phyloP scores from a whole-genome alignment of 2,888 invertebrate genomes.

The Leptinotarsa peninsularis region DNA sequence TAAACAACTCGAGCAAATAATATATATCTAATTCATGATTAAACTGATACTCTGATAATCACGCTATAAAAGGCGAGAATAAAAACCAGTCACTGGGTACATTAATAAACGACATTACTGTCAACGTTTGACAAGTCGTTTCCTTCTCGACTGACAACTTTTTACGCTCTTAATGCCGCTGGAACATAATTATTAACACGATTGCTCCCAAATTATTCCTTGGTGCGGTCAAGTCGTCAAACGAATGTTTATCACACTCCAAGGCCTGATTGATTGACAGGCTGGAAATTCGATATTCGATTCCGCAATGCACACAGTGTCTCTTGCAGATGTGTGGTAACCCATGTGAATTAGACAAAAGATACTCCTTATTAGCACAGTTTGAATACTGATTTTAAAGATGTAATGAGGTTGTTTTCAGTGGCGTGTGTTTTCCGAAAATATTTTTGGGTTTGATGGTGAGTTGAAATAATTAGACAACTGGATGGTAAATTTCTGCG shows the following conservation, averaged over 20 bases:
- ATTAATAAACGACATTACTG: slow-evolving; percentile 18
- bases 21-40: slow-evolving; percentile 3
- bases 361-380: background rate
- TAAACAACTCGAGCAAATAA: background rate
- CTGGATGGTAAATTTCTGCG: too few relatives aligned
- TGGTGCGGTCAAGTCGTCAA: slow-evolving; percentile 19
- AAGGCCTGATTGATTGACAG: slow-evolving; percentile 26
- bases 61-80: slow-evolving; percentile 7
- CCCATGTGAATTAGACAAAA: background rate
- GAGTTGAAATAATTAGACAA: too few relatives aligned
- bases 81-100: background rate
- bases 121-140: slow-evolving; percentile 19
- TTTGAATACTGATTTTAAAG: background rate
- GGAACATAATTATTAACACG: slow-evolving; percentile 13
- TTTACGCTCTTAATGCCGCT: slow-evolving; percentile 9
- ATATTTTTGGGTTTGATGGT: too few relatives aligned
- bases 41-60: slow-evolving; percentile 6
- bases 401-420: too few relatives aligned
- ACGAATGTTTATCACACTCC: slow-evolving; percentile 19
- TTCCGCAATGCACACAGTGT: slow-evolving; percentile 22
- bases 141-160: slow-evolving; percentile 16
- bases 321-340: slow-evolving; percentile 9
- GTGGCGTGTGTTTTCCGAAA: too few relatives aligned
- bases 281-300: slow-evolving; percentile 22
- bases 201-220: slow-evolving; percentile 13